These are phyloP conservation scores for Pipistrellus kuhlii DNA, from an alignment of 2,797 vertebrate species.

Conservation along the genomic window DNA sequence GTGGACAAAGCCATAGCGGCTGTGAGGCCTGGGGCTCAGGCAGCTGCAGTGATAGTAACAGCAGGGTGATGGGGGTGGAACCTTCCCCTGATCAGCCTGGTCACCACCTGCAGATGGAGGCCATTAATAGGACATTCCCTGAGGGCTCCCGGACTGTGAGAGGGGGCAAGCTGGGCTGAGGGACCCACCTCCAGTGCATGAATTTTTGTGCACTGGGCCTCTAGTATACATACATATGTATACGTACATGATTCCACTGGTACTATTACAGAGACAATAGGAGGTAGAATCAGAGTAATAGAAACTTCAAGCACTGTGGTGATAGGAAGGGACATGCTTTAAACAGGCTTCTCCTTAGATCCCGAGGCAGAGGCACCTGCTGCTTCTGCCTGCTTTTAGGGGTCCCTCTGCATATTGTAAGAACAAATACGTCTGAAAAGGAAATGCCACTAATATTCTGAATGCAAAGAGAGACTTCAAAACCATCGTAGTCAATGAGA, in stretches of 20 bases:
- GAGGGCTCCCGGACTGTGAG: too few relatives aligned
- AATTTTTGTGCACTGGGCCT: too few relatives aligned
- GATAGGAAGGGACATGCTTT: background rate
- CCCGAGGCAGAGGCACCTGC: background rate
- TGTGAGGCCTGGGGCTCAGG: too few relatives aligned
- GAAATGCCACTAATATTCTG: background rate
- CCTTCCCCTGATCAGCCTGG: too few relatives aligned
- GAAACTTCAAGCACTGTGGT: background rate
- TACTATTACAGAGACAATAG: background rate
- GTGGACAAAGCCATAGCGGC: too few relatives aligned
- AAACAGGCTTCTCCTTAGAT: background rate
- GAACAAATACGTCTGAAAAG: background rate
- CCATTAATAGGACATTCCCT: too few relatives aligned
- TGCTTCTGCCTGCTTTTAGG: background rate
- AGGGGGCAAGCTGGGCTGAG: too few relatives aligned
- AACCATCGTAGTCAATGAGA: background rate
- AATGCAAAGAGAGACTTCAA: background rate
- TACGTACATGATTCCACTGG: fast-evolving
- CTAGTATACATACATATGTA: background rate
- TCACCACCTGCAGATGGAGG: too few relatives aligned
- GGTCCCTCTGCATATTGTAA: background rate
- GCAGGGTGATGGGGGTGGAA: too few relatives aligned
- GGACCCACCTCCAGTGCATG: too few relatives aligned
- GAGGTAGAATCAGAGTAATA: background rate
- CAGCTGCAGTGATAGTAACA: too few relatives aligned